Conservation (phyloP, 2,888 invertebrate genomes). For the Dynastes grantii region DNA sequence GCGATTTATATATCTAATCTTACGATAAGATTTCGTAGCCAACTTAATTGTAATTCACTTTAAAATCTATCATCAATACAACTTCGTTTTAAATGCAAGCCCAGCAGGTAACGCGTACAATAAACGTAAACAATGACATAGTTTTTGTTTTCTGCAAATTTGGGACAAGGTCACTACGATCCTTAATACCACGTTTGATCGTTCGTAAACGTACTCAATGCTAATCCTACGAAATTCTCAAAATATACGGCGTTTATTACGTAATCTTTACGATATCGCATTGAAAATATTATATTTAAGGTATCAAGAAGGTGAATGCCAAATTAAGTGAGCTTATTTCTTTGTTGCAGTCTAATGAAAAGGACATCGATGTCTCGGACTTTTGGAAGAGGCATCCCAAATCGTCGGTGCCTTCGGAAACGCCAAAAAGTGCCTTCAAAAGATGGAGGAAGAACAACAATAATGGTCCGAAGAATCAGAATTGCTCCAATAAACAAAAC, state of each 20-base stretch:
- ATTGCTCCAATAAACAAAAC: slow-evolving; percentile 16
- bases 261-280: slow-evolving; percentile 1
- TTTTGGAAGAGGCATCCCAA: slow-evolving; percentile 66
- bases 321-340: slow-evolving; percentile 44
- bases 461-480: slow-evolving; percentile 48
- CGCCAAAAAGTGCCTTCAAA: slow-evolving; percentile 67
- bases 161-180: slow-evolving; percentile 24
- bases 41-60: too few species aligned
- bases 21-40: too few species aligned
- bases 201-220: neutral
- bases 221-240: neutral
- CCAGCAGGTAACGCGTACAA: neutral
- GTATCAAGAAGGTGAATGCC: neutral
- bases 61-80: too few species aligned
- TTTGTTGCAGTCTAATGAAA: slow-evolving; percentile 68
- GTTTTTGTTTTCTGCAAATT: slow-evolving; percentile 29
- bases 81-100: neutral
- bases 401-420: slow-evolving; percentile 60
- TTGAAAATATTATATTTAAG: neutral
- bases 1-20: too few species aligned
- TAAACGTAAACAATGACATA: slow-evolving; percentile 22
- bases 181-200: neutral
- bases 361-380: slow-evolving; percentile 67
- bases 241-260: slow-evolving; percentile 14
- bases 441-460: slow-evolving; percentile 65